Base-by-base conservation (phyloP, 2,797 vertebrate species). In the Nyctibius grandis region DNA sequence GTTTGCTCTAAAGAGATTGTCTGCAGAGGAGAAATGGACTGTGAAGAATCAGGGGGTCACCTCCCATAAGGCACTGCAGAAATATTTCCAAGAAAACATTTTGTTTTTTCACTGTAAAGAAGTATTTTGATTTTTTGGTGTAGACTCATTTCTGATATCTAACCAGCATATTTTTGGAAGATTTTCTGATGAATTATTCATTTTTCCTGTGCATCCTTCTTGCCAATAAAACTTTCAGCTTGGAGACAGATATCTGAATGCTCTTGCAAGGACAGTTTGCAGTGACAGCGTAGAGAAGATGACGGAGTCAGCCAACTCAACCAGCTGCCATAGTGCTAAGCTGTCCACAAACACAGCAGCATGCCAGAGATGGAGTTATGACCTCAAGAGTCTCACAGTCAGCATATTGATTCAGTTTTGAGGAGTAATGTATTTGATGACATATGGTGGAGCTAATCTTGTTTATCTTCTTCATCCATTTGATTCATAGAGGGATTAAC, bases 151-250 rank as follows among this genome's bases (percentile, higher is more conserved):
- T 67, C 48, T 79, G 54, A 85, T n/a, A 85, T 40, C 26, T 40
- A 89, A 47, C 16, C 42, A 85, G 31, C 7, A 44, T 64, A 79
- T 80, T 85, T 92, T 61, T 77, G 60, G 64, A 89, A 57, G 33
- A 0, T 85, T 76, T 92, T 75, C 72, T 64, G 68, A 92, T 89
- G 50, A 94, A 95, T 94, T 93, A 92, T 96, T 96, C 40, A 95
- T 26, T 64, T 85, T 88, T 87, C 57, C 38, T 85, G 17, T 51
- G 19, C 29, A 75, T 88, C 14, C 34, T 47, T 92, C 81, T 92
- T 93, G 96, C 74, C 96, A 95, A 69, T 60, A 91, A 91, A 94
- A 87, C 77, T 93, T 64, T 96, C 89, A 91, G 31, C 9, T 17
- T 94, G 91, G 88, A 97, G 84, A 82, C 67, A 70, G 63, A 45